Evolutionary conservation across 2,113 vertebrate species (phyloP).

Genomic region (Ondatra zibethicus): DNA sequence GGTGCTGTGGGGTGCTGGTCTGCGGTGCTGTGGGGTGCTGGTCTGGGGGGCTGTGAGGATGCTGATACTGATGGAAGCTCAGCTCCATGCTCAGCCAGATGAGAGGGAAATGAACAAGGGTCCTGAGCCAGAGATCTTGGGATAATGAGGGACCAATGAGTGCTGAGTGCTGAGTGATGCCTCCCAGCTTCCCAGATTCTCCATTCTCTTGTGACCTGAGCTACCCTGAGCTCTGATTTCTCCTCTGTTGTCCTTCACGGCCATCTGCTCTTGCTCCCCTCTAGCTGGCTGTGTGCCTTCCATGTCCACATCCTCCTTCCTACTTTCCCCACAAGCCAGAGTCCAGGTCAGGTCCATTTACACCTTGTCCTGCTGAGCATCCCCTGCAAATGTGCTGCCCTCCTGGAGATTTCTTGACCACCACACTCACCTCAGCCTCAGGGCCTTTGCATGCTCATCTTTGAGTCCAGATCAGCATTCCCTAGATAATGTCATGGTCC

Average conservation of each 20-base stretch:
- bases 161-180: fast-evolving
- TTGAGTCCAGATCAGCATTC: background rate
- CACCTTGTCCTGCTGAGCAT: background rate
- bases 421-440: background rate
- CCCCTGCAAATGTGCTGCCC: background rate
- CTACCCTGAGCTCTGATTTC: background rate
- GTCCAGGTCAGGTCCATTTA: background rate
- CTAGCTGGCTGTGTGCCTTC: fast-evolving
- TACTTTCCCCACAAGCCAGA: background rate
- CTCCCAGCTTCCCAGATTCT: background rate
- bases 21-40: background rate
- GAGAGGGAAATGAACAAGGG: background rate
- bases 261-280: background rate
- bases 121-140: background rate
- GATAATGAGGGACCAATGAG: background rate
- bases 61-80: background rate
- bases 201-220: background rate
- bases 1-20: background rate
- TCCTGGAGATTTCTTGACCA: background rate
- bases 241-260: background rate
- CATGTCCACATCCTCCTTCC: fast-evolving
- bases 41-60: background rate
- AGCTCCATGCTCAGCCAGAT: background rate
- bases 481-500: fast-evolving
- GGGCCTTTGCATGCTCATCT: constrained; percentile 49